Percentiles rank a stretch among this genome's conserved stretches.
These are phyloP conservation scores for Callyntrura guangdongensis DNA, from an alignment of 2,888 invertebrate species.

Conservation along the genomic window DNA sequence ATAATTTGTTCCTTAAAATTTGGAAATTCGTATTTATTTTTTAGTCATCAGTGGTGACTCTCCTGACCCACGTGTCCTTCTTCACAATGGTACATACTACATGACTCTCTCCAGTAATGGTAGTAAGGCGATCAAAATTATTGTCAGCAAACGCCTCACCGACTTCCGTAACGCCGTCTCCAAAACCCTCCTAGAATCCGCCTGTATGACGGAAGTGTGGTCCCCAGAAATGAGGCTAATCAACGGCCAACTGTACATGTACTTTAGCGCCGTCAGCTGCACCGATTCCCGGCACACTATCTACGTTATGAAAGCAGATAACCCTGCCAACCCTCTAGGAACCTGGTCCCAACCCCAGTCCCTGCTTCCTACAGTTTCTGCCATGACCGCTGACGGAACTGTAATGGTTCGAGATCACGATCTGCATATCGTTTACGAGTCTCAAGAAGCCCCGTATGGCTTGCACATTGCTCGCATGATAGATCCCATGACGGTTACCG, in stretches of 20 bases:
- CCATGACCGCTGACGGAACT: constrained; percentile 47
- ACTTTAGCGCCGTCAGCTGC: constrained; percentile 4
- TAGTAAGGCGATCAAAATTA: constrained; percentile 1
- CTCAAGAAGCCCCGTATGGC: constrained; percentile 43
- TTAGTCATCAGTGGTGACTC: constrained; percentile 56
- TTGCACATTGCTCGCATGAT: constrained; percentile 62
- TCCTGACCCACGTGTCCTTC: constrained; percentile 34
- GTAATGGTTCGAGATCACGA: constrained; percentile 52
- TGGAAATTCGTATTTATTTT: too few species aligned
- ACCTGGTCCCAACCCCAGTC: constrained; percentile 26
- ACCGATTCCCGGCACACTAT: constrained; percentile 19
- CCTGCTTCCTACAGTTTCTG: constrained; percentile 28
- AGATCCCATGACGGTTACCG: constrained; percentile 28
- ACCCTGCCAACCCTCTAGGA: constrained; percentile 61
- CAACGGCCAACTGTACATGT: constrained; percentile 58
- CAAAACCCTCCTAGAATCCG: not conserved
- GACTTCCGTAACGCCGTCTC: constrained; percentile 60
- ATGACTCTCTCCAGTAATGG: not conserved
- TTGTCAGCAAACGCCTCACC: constrained; percentile 40
- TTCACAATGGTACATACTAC: constrained; percentile 39
- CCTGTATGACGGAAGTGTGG: constrained; percentile 38
- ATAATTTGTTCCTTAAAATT: too few species aligned
- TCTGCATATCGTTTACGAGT: constrained; percentile 68
- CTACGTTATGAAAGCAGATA: constrained; percentile 63
- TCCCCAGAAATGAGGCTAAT: constrained; percentile 52